These are phyloP conservation scores for Cranoglanis bouderius DNA, from an alignment of 2,113 vertebrate genomes.

Conservation along the genomic window DNA sequence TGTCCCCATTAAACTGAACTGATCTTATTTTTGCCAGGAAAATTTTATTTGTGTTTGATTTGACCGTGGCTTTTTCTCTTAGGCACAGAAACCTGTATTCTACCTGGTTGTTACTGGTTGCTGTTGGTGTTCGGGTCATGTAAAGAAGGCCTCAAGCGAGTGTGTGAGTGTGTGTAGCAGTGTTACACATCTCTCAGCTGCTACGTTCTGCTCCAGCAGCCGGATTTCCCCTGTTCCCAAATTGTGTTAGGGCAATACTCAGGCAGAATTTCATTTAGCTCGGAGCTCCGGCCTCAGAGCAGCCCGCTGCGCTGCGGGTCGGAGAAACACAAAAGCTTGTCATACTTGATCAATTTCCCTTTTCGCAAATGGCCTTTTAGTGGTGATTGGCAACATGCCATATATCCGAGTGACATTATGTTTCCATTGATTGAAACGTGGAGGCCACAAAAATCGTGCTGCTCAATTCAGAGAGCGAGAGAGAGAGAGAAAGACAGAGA, in stretches of 20 bases:
- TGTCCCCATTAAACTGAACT: neutral
- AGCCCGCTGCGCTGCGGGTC: conserved; percentile 6
- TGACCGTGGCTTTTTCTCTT: neutral
- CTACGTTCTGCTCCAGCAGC: conserved; percentile 33
- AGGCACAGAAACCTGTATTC: neutral
- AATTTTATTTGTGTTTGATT: neutral
- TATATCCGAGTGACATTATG: conserved; percentile 55
- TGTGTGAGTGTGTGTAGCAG: neutral
- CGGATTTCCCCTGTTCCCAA: conserved; percentile 56
- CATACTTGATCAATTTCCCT: conserved; percentile 54
- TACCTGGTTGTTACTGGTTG: neutral
- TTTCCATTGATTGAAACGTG: conserved; percentile 59
- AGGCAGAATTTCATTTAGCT: conserved; percentile 53
- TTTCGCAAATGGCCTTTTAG: conserved; percentile 40
- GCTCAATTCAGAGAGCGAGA: neutral
- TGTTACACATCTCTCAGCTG: neutral
- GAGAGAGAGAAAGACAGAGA: neutral
- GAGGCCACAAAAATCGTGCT: conserved; percentile 21
- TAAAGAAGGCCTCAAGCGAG: neutral
- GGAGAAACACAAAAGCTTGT: conserved; percentile 44
- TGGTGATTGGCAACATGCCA: conserved; percentile 36
- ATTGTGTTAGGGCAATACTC: conserved; percentile 59
- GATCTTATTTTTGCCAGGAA: neutral
- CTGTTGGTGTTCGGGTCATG: neutral
- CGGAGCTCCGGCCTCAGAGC: conserved; percentile 28